Base-by-base conservation (phyloP, 2,797 vertebrate species). In the Danio aesculapii region DNA sequence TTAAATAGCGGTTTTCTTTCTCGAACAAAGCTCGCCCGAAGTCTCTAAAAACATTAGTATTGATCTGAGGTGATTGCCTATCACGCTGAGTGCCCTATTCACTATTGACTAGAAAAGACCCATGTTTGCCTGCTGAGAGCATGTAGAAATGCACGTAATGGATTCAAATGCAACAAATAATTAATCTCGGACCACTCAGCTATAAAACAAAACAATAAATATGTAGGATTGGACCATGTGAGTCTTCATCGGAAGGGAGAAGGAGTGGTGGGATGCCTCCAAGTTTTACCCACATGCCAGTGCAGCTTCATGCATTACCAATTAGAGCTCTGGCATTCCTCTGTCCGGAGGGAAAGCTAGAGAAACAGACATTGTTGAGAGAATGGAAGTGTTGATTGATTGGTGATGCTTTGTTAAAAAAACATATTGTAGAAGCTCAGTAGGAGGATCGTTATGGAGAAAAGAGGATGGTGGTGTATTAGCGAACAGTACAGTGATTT, bases 11-110 rank as follows among this genome's bases (percentile, higher is more conserved):
- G 50, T 83, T 30, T 82, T 78, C 72, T 67, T 83, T 78, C 67
- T 78, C 59, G 30, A 68, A 79, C 78, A 57, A 85, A 88, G 86
- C 87, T 76, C 69, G 86, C 77, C 85, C 75, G 57, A 75, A 83
- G 88, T 87, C 78, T 87, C 72, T 94, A 89, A 93, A 92, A 93
- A 92, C 90, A 93, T 94, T 94, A 92, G 90, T 91, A 95, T 94
- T 94, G 94, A 95, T 93, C 90, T 6, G 87, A 90, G 91, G 92
- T 92, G 92, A 95, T 94, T 94, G 93, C 90, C 93, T 94, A 94
- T 94, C 92, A 93, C 86, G 85, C 88, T 92, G 92, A 94, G 93
- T 94, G 93, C 93, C 92, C 92, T 92, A 92, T 93, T 94, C 91
- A 90, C 88, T 91, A 94, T 93, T 91, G 94, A 93, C 89, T 84